A percentile compares a stretch with the other conserved stretches of the same genome.
These are phyloP conservation scores for Mythimna lalbum DNA, from an alignment of 2,888 invertebrate genomes.

Conservation along the genomic window DNA sequence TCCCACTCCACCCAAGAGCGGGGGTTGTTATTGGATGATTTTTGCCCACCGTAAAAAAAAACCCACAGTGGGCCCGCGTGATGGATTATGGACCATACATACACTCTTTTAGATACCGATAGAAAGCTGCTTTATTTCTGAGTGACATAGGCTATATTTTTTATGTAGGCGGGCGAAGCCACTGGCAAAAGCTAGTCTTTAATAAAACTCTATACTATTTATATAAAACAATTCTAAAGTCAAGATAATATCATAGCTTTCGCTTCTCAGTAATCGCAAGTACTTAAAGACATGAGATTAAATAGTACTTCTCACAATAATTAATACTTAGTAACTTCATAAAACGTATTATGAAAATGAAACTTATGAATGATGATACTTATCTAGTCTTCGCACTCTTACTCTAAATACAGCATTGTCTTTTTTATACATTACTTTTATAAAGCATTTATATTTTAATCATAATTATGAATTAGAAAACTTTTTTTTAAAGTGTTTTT, in stretches of 20 bases:
- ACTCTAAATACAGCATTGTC: conserved; percentile 35
- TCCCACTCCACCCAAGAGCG: no score
- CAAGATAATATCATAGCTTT: background rate
- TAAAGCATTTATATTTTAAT: conserved; percentile 30
- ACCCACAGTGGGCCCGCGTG: no score
- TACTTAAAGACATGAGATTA: background rate
- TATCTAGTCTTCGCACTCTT: conserved; percentile 15
- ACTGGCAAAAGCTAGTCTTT: no score
- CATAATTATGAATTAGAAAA: background rate
- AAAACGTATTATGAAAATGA: conserved; percentile 10
- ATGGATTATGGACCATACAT: no score
- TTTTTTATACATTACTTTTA: conserved; percentile 11
- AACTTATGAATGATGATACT: conserved; percentile 3
- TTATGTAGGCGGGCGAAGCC: no score
- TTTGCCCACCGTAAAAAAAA: no score
- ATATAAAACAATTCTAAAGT: background rate
- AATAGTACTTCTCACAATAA: background rate
- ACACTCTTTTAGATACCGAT: no score
- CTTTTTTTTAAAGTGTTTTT: no score
- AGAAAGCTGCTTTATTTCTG: no score
- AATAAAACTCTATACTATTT: no score
- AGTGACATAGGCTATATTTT: no score
- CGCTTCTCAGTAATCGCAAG: conserved; percentile 2
- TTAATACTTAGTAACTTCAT: background rate
- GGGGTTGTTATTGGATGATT: no score